Conservation (phyloP, 2,113 vertebrate genomes). For the Chloropsis cyanopogon region DNA sequence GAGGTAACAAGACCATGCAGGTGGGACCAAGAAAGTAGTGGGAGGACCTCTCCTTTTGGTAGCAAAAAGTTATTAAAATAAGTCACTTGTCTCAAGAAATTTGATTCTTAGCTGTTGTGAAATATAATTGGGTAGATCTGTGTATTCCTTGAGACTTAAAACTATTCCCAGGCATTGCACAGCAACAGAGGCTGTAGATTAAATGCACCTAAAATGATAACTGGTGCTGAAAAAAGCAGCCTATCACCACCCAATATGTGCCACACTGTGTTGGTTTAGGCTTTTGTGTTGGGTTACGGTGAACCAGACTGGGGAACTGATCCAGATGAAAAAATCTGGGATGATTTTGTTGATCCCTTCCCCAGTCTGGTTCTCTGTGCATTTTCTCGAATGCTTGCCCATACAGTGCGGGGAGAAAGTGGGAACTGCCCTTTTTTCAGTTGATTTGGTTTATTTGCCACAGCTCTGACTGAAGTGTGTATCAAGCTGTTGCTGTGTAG, state of each 20-base stretch:
- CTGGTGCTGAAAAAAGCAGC: not conserved
- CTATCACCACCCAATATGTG: fast-evolving
- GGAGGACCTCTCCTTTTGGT: not conserved
- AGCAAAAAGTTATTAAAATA: not conserved
- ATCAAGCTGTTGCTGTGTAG: not conserved
- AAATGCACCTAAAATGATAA: not conserved
- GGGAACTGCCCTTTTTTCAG: not conserved
- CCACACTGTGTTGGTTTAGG: not conserved
- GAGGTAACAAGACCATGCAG: not conserved
- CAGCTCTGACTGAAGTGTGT: not conserved
- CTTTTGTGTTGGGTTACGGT: not conserved
- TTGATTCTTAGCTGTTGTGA: not conserved
- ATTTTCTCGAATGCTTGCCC: not conserved
- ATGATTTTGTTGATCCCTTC: not conserved
- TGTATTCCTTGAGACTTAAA: not conserved
- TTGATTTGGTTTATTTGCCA: not conserved
- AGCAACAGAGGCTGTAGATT: not conserved
- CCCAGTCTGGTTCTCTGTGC: not conserved
- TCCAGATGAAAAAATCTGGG: not conserved
- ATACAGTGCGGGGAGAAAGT: not conserved
- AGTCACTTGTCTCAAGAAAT: not conserved
- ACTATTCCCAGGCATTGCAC: not conserved
- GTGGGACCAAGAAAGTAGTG: not conserved
- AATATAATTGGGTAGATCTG: not conserved
- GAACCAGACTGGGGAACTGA: not conserved